Evolutionary conservation across 1,140 invertebrate genomes (phyloP).

Genomic region (Microplitis mediator): DNA sequence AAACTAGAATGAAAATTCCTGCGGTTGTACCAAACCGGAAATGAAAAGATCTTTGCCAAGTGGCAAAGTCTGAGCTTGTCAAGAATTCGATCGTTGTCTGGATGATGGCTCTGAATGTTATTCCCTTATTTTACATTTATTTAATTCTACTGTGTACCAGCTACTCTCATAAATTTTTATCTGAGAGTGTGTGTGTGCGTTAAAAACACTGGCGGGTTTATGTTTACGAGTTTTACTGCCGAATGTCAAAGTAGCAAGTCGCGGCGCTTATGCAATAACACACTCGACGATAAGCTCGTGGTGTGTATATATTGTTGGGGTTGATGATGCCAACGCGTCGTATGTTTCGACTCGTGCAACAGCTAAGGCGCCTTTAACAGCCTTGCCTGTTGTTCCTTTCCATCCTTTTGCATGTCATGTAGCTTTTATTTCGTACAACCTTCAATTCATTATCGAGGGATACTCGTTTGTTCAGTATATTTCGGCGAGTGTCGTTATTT

Average conservation of each 20-base stretch:
- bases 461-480: too few species aligned
- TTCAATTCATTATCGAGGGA: too few species aligned
- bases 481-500: too few species aligned
- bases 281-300: background rate
- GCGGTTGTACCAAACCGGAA: constrained; percentile 11
- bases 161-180: background rate
- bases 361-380: too few species aligned
- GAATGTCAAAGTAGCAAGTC: constrained; percentile 15
- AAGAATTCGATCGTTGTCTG: constrained; percentile 20
- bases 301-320: too few species aligned
- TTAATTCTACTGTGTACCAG: background rate
- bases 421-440: too few species aligned
- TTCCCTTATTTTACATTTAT: background rate
- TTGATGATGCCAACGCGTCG: too few species aligned
- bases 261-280: background rate
- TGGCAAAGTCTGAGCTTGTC: constrained; percentile 2
- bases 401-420: too few species aligned
- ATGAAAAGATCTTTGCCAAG: constrained; percentile 11
- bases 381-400: too few species aligned
- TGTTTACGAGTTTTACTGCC: constrained; percentile 14
- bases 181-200: background rate
- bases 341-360: too few species aligned
- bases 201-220: background rate
- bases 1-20: constrained; percentile 22
- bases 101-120: too few species aligned